Conservation (phyloP, 2,888 invertebrate genomes). For the Nomada goodeniana region DNA sequence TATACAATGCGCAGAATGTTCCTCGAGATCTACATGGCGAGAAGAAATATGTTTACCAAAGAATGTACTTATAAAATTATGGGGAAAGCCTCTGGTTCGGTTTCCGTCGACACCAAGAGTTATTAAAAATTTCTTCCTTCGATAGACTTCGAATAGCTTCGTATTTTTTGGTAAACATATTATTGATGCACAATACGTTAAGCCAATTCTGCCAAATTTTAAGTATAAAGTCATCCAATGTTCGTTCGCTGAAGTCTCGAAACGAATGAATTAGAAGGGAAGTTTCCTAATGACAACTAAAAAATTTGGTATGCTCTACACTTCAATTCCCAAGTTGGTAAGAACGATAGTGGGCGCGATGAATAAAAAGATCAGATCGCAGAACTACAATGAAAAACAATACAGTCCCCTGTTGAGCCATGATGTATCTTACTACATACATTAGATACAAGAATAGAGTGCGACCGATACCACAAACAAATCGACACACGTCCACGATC, state of each 20-base stretch:
- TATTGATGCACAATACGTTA: conserved; percentile 69
- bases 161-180: conserved; percentile 78
- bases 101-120: conserved; percentile 16
- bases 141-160: conserved; percentile 8
- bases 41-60: conserved; percentile 81
- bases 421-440: conserved; percentile 60
- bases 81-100: conserved; percentile 5
- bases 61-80: conserved; percentile 62
- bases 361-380: conserved; percentile 58
- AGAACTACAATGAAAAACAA: conserved; percentile 61
- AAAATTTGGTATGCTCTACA: conserved; percentile 46
- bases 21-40: conserved; percentile 78
- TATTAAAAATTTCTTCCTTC: conserved; percentile 44
- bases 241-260: conserved; percentile 64
- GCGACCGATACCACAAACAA: conserved; percentile 64
- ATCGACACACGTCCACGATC: conserved; percentile 65
- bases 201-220: conserved; percentile 63
- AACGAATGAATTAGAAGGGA: conserved; percentile 61
- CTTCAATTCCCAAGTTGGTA: conserved; percentile 60
- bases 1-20: conserved; percentile 81
- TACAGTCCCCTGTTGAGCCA: conserved; percentile 68
- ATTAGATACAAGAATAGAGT: conserved; percentile 61
- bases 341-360: conserved; percentile 53
- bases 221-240: conserved; percentile 64
- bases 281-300: conserved; percentile 65